Conservation (phyloP, 2,113 vertebrate species). For the Merops nubicus region DNA sequence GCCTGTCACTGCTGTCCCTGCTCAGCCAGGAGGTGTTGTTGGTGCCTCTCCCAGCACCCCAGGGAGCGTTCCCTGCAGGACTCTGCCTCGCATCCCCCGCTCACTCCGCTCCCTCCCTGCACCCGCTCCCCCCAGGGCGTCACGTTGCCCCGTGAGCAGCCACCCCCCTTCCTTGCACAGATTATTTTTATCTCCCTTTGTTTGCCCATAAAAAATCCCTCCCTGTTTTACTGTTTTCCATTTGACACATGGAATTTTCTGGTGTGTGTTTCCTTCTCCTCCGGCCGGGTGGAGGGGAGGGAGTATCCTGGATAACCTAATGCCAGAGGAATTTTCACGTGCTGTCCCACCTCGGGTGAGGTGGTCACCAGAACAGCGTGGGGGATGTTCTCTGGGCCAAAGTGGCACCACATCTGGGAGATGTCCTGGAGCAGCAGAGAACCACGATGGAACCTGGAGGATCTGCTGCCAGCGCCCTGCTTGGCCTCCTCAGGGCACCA, state of each 20-base stretch:
- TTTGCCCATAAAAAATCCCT: not conserved
- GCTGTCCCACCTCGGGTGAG: not conserved
- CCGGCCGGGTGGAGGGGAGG: not conserved
- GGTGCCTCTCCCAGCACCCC: not conserved
- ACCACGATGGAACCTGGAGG: fast-evolving
- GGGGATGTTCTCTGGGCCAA: not conserved
- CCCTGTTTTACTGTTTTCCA: slow-evolving; percentile 12
- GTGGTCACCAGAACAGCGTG: not conserved
- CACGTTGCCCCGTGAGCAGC: not conserved
- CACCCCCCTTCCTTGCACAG: not conserved
- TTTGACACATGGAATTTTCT: not conserved
- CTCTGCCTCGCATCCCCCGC: too few relatives aligned
- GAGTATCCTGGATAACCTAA: not conserved
- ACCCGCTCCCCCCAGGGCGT: too few relatives aligned
- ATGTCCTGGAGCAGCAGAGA: fast-evolving
- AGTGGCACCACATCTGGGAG: fast-evolving
- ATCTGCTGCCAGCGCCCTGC: not conserved
- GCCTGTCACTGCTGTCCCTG: too few relatives aligned
- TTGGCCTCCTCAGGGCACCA: not conserved
- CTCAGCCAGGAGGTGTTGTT: too few relatives aligned
- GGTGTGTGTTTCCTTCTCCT: not conserved
- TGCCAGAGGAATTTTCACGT: not conserved
- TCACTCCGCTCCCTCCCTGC: too few relatives aligned
- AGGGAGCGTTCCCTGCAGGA: too few relatives aligned
- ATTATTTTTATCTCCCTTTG: slow-evolving; percentile 59